Base-by-base conservation (phyloP, 2,888 invertebrate genomes). In the Pemphredon lugubris region DNA sequence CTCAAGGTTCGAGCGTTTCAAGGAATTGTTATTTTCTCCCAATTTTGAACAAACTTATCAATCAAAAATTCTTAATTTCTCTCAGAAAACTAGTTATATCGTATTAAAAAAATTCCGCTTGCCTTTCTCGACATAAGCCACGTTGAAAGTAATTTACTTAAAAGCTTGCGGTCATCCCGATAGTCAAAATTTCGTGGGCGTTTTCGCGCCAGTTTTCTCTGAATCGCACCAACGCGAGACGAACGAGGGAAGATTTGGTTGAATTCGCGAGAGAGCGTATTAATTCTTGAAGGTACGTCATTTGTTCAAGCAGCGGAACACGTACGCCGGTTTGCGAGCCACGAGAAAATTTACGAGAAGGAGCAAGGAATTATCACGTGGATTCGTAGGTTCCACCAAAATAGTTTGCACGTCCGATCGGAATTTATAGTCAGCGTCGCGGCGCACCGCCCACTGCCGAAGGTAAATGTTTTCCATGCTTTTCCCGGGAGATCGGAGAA, bases 281-380 rank as follows among this genome's bases (percentile, higher is more conserved):
- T 70, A 54, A 70, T 69, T 66, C 53, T 59, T 59, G 16, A 66
- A 54, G 16, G 7, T n/a, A 7, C 37, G 14, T 66, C 48, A 39
- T 66, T 66, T 50, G 59, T 70, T 54, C 37, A 48, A 40, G 23
- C 34, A 13, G 7, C 13, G 14, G 47, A 57, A 51, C 23, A 32
- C 54, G 34, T 42, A 30, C 23, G 14, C 14, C 4, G n/a, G 16
- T 21, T 44, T 23, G 26, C 34, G 26, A 13, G 45, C 26, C 20
- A 21, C 3, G 14, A 1, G 13, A 1, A 26, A 66, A 69, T 66
- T 66, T 66, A 69, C 26, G 66, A 54, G 53, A 23, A 21, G 6
- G 20, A 20, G 4, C 7, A 39, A 50, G 54, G 42, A 59, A 54
- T 66, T 70, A 70, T 59, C 42, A 42, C 44, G 18, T 18, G 21